phyloP scores from a whole-genome alignment of 2,888 invertebrate genomes.

The Yponomeuta cagnagella region DNA sequence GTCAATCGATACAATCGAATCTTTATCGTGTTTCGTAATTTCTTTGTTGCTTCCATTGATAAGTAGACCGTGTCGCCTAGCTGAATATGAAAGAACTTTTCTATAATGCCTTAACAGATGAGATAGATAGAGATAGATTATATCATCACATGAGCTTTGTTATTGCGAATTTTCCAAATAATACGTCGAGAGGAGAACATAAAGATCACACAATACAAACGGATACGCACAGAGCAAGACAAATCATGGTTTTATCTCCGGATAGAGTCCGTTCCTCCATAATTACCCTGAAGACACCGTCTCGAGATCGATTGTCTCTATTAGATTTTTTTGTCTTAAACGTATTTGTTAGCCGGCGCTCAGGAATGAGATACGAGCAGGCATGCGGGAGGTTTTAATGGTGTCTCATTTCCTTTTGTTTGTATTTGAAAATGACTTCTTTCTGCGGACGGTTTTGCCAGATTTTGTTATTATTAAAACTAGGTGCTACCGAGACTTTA shows the following conservation, averaged over 20 bases:
- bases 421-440: slow-evolving; percentile 9
- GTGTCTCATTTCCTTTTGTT: slow-evolving; percentile 16
- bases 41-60: too few species aligned
- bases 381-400: slow-evolving; percentile 25
- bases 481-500: too few species aligned
- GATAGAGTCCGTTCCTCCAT: slow-evolving; percentile 51
- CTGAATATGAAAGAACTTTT: too few species aligned
- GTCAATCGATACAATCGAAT: too few species aligned
- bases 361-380: slow-evolving; percentile 31
- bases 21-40: too few species aligned
- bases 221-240: slow-evolving; percentile 41
- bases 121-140: too few species aligned
- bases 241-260: slow-evolving; percentile 51
- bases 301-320: slow-evolving; percentile 43
- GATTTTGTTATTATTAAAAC: too few species aligned
- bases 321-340: slow-evolving; percentile 43
- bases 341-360: slow-evolving; percentile 35
- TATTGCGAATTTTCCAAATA: too few species aligned
- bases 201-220: slow-evolving; percentile 24
- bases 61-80: too few species aligned
- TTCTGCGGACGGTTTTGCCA: neutral
- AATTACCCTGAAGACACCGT: slow-evolving; percentile 37
- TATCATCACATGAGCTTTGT: too few species aligned
- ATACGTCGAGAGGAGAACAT: neutral
- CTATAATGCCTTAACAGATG: too few species aligned